phyloP scores from a whole-genome alignment of 2,797 vertebrate genomes.

The Erpetoichthys calabaricus region DNA sequence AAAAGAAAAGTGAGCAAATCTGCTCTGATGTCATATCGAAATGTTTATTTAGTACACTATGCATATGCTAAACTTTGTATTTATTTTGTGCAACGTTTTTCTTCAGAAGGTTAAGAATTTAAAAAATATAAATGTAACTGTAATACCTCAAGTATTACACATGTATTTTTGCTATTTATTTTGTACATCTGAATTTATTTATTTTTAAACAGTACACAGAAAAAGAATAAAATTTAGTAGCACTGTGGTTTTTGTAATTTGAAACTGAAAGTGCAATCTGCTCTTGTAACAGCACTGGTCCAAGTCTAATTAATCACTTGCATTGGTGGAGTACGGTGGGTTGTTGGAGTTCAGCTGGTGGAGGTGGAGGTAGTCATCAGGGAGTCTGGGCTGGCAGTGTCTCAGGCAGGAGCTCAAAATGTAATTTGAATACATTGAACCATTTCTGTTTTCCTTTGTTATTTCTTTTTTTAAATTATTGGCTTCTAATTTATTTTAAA shows the following conservation, averaged over 20 bases:
- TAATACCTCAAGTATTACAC: conserved; percentile 69
- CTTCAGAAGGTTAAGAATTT: conserved; percentile 44
- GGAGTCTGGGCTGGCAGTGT: too few species aligned
- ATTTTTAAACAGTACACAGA: conserved; percentile 30
- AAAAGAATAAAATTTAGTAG: conserved; percentile 33
- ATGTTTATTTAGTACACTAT: conserved; percentile 26
- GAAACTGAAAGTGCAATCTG: conserved; percentile 50
- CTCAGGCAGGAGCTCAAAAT: too few species aligned
- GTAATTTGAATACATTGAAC: too few species aligned
- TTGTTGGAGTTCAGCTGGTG: too few species aligned
- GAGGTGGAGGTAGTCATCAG: too few species aligned
- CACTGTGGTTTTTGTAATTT: conserved; percentile 43
- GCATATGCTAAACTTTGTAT: conserved; percentile 35
- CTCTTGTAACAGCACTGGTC: conserved; percentile 23
- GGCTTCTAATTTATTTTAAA: conserved; percentile 49
- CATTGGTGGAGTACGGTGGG: too few species aligned
- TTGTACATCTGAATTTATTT: conserved; percentile 48
- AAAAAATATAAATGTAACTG: conserved; percentile 58
- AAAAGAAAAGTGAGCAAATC: too few species aligned
- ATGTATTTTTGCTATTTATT: conserved; percentile 63
- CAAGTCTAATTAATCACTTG: conserved; percentile 7
- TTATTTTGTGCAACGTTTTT: conserved; percentile 37
- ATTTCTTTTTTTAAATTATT: conserved; percentile 40
- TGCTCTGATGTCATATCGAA: not conserved
- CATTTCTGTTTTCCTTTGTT: too few species aligned